Evolutionary conservation across 1,140 invertebrate genomes (phyloP), one percentile per base, ranked within the genome.

Genomic region (Drosophila tsacasi): DNA sequence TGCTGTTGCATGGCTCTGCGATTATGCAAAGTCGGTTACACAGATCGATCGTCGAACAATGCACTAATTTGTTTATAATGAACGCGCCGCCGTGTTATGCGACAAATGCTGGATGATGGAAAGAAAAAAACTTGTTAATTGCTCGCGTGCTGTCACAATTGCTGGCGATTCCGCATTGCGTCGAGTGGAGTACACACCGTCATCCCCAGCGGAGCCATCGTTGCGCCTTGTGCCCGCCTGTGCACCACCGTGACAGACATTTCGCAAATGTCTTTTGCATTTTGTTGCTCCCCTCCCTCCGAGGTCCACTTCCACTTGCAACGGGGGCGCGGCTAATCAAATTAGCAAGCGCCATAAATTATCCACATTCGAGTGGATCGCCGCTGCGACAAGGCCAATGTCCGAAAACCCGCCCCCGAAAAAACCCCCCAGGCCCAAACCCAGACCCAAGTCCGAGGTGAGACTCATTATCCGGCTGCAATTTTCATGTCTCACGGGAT

Each of bases 11-110:
- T 76, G 39, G 49, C 58, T 47, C 23, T 42, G 54, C 46, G 64
- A 79, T 83, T 83, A 75, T 81, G 79, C 79, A 81, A 66, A 72
- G 61, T 66, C 57, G 39, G 47, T 77, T 77, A 61, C 75, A 76
- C 62, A 61, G 71, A 69, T 87, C 67, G 76, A 83, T 80, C 60
- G 68, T 30, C 25, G 27, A 42, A 60, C 67, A 68, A 67, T 67
- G 67, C 79, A 63, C 79, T 90, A 91, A 90, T 90, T 90, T 90
- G 85, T 90, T 90, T 90, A 90, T 90, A 90, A 90, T 91, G 86
- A 81, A 76, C 63, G 30, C 30, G 8, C 30, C 27, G 27, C n/a
- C 19, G 37, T 19, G 58, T 77, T 77, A 69, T 59, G 74, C 63
- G 73, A 78, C 71, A 87, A 52, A 79, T 63, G 64, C 72, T 50